These are phyloP conservation scores for Camptogramma bilineatum DNA, from an alignment of 2,888 invertebrate genomes.

Conservation along the genomic window DNA sequence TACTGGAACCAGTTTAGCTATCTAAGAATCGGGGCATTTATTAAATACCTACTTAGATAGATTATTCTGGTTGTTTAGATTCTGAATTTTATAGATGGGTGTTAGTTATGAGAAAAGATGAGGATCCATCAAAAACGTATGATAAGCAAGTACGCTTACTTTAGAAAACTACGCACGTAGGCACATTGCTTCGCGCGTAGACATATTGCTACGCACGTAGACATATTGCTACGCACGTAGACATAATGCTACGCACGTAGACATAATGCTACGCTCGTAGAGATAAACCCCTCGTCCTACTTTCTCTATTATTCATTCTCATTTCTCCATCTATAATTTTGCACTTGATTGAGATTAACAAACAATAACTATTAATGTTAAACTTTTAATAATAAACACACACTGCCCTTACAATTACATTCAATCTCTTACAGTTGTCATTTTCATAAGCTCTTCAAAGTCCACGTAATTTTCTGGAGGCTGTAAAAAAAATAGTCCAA, in stretches of 20 bases:
- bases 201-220: not conserved
- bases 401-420: conserved; percentile 5
- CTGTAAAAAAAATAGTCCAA: conserved; percentile 43
- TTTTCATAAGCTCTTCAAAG: conserved; percentile 42
- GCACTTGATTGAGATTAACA: not conserved
- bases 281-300: not conserved
- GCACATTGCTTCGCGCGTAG: not conserved
- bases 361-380: no score
- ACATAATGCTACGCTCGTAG: not conserved
- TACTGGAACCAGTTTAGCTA: no score
- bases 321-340: not conserved
- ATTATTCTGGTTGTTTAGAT: no score
- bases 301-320: not conserved
- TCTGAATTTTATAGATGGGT: no score
- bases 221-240: not conserved
- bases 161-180: not conserved
- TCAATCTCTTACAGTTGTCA: not conserved
- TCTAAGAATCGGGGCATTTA: no score
- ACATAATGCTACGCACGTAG: not conserved
- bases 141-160: not conserved
- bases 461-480: conserved; percentile 50
- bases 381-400: not conserved
- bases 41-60: no score
- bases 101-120: no score
- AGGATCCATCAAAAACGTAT: no score